Conservation (phyloP, 2,113 vertebrate species). For the Camelus dromedarius region DNA sequence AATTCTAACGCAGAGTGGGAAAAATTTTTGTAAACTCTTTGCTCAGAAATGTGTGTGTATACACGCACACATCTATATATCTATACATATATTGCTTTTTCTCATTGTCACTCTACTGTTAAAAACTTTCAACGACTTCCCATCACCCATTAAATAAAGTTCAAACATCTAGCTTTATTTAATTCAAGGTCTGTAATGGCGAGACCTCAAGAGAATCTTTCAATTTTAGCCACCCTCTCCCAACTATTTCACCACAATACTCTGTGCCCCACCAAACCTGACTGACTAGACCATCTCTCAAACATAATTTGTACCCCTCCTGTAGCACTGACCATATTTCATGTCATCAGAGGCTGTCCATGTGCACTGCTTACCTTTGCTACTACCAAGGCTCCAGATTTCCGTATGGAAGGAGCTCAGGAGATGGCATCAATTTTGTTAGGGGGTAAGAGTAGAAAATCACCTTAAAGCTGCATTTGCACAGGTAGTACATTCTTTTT, state of each 20-base stretch:
- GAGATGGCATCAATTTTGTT: not conserved
- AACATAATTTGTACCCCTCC: not conserved
- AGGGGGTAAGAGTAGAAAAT: not conserved
- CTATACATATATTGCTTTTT: not conserved
- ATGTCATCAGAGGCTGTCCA: not conserved
- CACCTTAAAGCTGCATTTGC: not conserved
- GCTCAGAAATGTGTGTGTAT: not conserved
- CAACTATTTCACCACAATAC: not conserved
- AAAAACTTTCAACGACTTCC: slow-evolving; percentile 6
- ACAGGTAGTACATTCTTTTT: not conserved
- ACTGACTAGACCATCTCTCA: not conserved
- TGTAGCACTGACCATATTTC: not conserved
- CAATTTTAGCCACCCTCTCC: not conserved
- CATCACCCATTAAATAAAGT: not conserved
- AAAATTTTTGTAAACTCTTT: not conserved
- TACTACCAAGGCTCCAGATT: not conserved
- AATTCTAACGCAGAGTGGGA: not conserved
- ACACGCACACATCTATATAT: no score
- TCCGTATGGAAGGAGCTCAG: not conserved
- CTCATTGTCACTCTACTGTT: not conserved
- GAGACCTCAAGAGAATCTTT: not conserved
- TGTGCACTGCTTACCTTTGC: not conserved
- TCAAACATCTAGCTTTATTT: not conserved
- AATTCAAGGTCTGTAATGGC: not conserved
- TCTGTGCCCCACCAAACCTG: not conserved